These are phyloP conservation scores for Bergia sp. DNA, from an alignment of 92 coral and sea anemone species.

Conservation along the genomic window DNA sequence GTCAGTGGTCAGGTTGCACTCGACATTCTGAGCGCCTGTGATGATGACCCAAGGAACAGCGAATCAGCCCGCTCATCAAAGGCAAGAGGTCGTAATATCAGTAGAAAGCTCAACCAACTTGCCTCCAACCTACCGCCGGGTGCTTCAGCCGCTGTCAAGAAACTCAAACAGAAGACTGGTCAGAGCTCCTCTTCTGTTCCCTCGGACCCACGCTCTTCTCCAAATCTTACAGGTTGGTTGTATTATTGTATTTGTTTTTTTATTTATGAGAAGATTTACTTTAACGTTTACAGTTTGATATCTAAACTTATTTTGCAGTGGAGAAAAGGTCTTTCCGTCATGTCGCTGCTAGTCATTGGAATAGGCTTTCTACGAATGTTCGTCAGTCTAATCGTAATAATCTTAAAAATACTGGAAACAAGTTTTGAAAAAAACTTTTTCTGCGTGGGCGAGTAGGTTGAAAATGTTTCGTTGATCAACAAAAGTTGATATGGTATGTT, in stretches of 20 bases:
- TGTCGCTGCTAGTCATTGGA: too few relatives aligned
- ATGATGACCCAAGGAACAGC: slow-evolving; percentile 70
- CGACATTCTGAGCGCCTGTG: slow-evolving; percentile 91
- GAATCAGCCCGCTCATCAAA: slow-evolving; percentile 71
- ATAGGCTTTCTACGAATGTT: too few relatives aligned
- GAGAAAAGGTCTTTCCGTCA: too few relatives aligned
- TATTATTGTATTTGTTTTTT: neutral
- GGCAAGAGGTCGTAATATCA: slow-evolving; percentile 65
- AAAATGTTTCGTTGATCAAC: too few relatives aligned
- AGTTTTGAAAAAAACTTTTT: too few relatives aligned
- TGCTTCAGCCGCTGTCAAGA: slow-evolving; percentile 81
- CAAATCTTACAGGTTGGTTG: slow-evolving; percentile 49
- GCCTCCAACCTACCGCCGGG: slow-evolving; percentile 87
- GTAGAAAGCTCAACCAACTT: slow-evolving; percentile 78
- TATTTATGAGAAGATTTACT: too few relatives aligned
- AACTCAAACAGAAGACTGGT: slow-evolving; percentile 65
- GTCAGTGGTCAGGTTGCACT: slow-evolving; percentile 95
- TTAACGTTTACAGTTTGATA: too few relatives aligned
- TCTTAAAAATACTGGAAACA: too few relatives aligned
- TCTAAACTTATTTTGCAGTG: too few relatives aligned
- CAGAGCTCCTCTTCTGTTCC: slow-evolving; percentile 38
- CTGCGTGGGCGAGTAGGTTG: too few relatives aligned
- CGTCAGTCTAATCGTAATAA: too few relatives aligned
- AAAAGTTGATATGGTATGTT: too few relatives aligned
- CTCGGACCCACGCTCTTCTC: slow-evolving; percentile 46